phyloP scores from a whole-genome alignment of 2,113 vertebrate species.

The Scopus umbretta region DNA sequence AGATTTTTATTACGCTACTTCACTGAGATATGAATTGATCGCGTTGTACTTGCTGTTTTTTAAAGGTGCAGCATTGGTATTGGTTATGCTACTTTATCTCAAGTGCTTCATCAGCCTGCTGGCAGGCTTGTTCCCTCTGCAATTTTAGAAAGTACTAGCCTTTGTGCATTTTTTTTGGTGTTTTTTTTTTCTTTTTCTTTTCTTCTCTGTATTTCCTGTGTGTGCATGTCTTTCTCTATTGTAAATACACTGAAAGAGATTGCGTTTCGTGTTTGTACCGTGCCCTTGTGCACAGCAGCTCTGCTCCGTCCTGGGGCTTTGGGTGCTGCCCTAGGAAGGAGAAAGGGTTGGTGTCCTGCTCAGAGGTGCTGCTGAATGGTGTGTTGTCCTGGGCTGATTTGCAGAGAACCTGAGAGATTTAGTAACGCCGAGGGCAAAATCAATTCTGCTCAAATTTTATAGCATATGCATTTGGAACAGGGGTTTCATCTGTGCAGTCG shows the following conservation, averaged over 20 bases:
- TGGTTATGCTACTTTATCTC: conserved; percentile 44
- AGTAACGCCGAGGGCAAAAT: not conserved
- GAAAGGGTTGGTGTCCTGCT: not conserved
- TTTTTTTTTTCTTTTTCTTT: too few relatives aligned
- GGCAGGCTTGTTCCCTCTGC: not conserved
- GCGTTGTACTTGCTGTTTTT: not conserved
- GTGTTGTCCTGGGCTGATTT: not conserved
- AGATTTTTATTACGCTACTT: conserved; percentile 45
- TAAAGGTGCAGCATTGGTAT: conserved; percentile 39
- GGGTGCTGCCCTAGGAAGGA: not conserved
- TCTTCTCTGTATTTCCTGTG: not conserved
- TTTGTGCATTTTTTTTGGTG: not conserved
- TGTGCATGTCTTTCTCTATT: not conserved
- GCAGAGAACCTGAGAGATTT: not conserved
- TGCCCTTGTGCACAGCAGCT: not conserved
- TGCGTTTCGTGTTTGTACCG: fast-evolving
- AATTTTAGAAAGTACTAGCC: not conserved
- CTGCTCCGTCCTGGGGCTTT: not conserved
- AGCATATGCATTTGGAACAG: not conserved
- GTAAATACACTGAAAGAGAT: not conserved
- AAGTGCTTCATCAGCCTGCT: conserved; percentile 42
- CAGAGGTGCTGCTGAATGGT: not conserved
- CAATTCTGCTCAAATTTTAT: not conserved
- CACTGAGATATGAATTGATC: conserved; percentile 35
- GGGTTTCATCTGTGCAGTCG: not conserved